These are phyloP conservation scores for Cylloceria caligata DNA, from an alignment of 2,888 invertebrate species.

Conservation along the genomic window DNA sequence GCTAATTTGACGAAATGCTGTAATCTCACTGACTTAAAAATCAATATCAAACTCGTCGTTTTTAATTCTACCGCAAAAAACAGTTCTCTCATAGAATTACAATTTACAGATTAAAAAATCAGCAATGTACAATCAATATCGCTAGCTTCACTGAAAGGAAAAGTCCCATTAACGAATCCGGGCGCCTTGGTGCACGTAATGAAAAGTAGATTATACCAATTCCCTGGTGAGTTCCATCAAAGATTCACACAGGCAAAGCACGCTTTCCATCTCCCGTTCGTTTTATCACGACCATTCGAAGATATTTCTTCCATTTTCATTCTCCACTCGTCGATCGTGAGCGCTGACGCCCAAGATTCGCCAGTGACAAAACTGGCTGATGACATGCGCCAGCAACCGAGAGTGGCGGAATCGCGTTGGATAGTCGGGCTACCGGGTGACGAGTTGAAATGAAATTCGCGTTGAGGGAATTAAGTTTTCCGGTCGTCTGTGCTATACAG, in stretches of 20 bases:
- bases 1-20: too few species aligned
- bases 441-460: conserved; percentile 59
- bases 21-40: too few species aligned
- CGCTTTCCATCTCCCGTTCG: conserved; percentile 20
- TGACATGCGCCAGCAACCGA: conserved; percentile 25
- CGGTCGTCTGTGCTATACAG: conserved; percentile 5
- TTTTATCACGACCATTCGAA: conserved; percentile 22
- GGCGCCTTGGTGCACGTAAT: neutral
- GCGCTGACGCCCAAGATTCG: conserved; percentile 34
- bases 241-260: neutral
- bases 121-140: neutral
- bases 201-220: conserved; percentile 38
- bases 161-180: conserved; percentile 15
- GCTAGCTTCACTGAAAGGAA: neutral
- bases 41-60: too few species aligned
- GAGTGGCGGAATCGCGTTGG: conserved; percentile 18
- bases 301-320: conserved; percentile 47
- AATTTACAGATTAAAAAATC: too few species aligned
- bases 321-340: conserved; percentile 52
- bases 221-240: conserved; percentile 1
- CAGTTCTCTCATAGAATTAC: too few species aligned
- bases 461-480: conserved; percentile 56
- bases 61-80: too few species aligned
- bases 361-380: conserved; percentile 36
- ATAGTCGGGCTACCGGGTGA: conserved; percentile 13